Evolutionary conservation across 2,113 vertebrate genomes (phyloP).

Genomic region (Platysternon megacephalum): DNA sequence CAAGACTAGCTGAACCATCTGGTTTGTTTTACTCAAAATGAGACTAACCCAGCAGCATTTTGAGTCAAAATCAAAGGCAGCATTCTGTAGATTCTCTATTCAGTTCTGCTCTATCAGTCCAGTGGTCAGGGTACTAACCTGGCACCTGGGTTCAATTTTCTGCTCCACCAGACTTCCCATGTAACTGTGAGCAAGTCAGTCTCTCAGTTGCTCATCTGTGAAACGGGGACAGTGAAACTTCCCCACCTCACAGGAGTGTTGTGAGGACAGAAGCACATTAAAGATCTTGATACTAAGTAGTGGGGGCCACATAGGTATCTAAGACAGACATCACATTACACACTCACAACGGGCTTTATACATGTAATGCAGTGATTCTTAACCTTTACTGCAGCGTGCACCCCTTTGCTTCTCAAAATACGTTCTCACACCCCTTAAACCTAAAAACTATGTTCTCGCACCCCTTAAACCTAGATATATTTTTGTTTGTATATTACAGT

Average conservation of each 20-base stretch:
- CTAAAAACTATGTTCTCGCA: no score
- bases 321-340: not conserved
- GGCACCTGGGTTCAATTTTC: not conserved
- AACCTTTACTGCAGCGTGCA: no score
- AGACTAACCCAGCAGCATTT: not conserved
- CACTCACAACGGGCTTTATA: slow-evolving; percentile 32
- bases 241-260: not conserved
- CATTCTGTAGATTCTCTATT: not conserved
- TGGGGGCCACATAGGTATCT: not conserved
- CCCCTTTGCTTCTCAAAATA: no score
- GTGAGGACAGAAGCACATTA: not conserved
- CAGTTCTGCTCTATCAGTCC: not conserved
- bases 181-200: not conserved
- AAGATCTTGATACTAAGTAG: not conserved
- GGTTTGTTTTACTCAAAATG: not conserved
- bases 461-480: no score
- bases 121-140: not conserved
- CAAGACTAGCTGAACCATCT: not conserved
- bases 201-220: not conserved
- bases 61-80: not conserved
- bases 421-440: no score
- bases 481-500: no score
- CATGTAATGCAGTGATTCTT: slow-evolving; percentile 6
- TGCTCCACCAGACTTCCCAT: not conserved
- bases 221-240: not conserved